These are phyloP conservation scores for Prionchulus punctatus DNA, from an alignment of 2,888 invertebrate genomes.

Conservation along the genomic window DNA sequence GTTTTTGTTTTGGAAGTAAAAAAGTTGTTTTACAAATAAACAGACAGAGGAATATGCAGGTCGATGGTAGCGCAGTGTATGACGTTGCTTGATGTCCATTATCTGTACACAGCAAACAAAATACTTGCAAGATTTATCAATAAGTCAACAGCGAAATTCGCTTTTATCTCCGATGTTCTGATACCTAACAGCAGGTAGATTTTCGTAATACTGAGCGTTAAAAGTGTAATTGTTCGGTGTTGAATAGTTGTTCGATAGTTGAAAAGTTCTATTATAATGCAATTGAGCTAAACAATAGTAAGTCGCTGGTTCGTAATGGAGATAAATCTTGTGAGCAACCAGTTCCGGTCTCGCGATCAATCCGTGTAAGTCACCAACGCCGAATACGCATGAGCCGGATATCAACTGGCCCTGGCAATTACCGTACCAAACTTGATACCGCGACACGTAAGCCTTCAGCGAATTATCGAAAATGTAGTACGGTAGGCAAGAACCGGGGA, in stretches of 20 bases:
- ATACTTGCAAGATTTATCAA: too few relatives aligned
- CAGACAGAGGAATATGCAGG: too few relatives aligned
- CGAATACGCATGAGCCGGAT: constrained; percentile 28
- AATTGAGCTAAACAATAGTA: neutral
- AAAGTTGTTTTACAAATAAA: too few relatives aligned
- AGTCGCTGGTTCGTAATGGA: neutral
- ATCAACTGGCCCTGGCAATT: neutral
- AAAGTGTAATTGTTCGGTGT: too few relatives aligned
- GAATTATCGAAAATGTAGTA: neutral
- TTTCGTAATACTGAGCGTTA: neutral
- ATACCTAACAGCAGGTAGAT: neutral
- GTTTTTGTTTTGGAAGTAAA: too few relatives aligned
- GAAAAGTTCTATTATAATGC: neutral
- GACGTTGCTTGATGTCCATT: too few relatives aligned
- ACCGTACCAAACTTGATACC: constrained; percentile 4
- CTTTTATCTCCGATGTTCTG: neutral
- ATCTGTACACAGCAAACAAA: too few relatives aligned
- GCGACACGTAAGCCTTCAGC: neutral
- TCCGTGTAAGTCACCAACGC: constrained; percentile 21
- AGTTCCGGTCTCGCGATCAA: neutral
- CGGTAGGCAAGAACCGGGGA: neutral
- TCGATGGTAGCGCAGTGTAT: too few relatives aligned
- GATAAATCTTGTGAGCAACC: constrained; percentile 1
- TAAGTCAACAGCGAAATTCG: neutral
- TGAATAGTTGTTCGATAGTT: too few relatives aligned